These are phyloP conservation scores for Haemorhous mexicanus DNA, from an alignment of 2,113 vertebrate genomes.

Conservation along the genomic window DNA sequence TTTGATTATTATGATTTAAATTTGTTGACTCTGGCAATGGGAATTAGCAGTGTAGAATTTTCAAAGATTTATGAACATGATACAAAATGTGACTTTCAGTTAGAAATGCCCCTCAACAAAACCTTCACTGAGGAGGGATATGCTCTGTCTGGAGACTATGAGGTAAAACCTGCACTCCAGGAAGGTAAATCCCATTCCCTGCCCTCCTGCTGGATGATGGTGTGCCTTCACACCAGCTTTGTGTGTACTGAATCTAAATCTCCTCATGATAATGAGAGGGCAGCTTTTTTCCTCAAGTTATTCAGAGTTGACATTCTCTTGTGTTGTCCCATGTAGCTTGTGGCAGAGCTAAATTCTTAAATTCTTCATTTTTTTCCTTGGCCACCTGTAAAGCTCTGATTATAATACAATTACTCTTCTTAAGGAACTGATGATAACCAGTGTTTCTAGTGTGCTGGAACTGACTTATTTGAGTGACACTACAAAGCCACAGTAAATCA, in stretches of 20 bases:
- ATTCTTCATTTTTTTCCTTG: not conserved
- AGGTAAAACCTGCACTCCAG: not conserved
- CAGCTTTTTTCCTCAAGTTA: not conserved
- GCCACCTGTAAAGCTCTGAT: not conserved
- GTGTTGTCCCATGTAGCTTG: not conserved
- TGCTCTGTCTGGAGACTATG: not conserved
- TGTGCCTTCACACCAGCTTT: not conserved
- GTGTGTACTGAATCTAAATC: not conserved
- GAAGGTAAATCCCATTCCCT: not conserved
- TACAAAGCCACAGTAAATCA: not conserved
- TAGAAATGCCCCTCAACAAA: not conserved
- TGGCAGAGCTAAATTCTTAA: not conserved
- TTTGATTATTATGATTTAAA: not conserved
- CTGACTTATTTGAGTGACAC: not conserved
- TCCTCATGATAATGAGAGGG: not conserved
- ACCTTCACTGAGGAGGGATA: not conserved
- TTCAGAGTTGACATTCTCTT: not conserved
- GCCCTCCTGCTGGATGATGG: not conserved
- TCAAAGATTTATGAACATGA: not conserved
- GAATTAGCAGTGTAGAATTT: not conserved
- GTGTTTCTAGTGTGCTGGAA: not conserved
- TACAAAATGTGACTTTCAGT: not conserved
- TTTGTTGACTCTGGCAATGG: not conserved
- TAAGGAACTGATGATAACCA: not conserved
- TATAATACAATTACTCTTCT: not conserved